Conservation (phyloP, 1,140 invertebrate genomes). For the Caenorhabditis inopinata region DNA sequence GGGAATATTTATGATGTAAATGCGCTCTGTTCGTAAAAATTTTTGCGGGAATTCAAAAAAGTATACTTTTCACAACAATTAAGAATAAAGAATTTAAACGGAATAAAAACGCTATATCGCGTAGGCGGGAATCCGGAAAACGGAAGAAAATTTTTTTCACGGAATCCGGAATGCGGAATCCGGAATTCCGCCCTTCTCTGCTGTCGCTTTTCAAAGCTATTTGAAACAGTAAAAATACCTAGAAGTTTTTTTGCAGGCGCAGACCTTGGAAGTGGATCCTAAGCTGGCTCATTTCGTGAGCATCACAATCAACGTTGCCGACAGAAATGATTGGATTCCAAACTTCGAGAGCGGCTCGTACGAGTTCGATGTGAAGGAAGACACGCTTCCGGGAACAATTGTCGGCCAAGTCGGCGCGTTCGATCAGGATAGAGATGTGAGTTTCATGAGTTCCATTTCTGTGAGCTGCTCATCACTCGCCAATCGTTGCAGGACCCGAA, state of each 20-base stretch:
- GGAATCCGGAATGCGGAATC: no score
- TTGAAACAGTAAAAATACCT: no score
- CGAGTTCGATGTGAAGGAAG: constrained; percentile 51
- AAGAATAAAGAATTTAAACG: no score
- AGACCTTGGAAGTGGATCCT: constrained; percentile 40
- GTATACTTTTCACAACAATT: no score
- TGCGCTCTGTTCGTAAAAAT: no score
- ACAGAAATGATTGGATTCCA: constrained; percentile 66
- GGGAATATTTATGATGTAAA: no score
- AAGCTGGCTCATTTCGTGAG: constrained; percentile 55
- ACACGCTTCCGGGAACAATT: constrained; percentile 60
- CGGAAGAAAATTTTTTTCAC: no score
- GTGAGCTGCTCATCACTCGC: background rate
- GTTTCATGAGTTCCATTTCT: background rate
- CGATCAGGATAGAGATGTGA: constrained; percentile 61
- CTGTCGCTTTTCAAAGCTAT: no score
- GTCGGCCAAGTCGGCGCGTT: constrained; percentile 62
- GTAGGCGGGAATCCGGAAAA: no score
- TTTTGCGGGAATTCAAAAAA: no score
- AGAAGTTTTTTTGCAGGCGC: constrained; percentile 18
- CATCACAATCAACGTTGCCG: constrained; percentile 58
- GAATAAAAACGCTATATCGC: no score
- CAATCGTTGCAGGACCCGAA: constrained; percentile 53
- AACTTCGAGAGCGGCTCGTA: constrained; percentile 60
- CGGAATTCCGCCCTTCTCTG: no score